Evolutionary conservation across 2,113 vertebrate species (phyloP), one percentile per base, ranked within the genome.

Genomic region (Oreochromis niloticus): DNA sequence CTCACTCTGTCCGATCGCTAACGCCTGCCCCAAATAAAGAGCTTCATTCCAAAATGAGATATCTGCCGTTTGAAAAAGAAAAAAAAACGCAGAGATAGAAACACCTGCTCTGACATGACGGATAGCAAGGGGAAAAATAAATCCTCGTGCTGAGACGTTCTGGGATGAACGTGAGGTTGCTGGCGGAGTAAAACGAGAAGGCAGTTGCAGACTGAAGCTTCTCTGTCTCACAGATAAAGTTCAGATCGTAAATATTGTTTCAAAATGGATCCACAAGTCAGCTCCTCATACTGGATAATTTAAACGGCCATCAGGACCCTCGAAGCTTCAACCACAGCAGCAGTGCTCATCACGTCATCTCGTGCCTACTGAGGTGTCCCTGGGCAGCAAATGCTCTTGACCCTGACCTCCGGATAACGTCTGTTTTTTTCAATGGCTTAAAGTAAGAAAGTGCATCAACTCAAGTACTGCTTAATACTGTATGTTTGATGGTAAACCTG

Each of bases 71-170:
- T 55, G 19, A 6, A 34, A 84, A 54, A 79, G 41, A 73, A 80
- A 57, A 9, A 9, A 22, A 75, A 30, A 50, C 34, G 3, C 41
- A 32, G 71, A 19, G 43, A 50, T 75, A 39, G 73, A 86, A 88
- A 88, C 92, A 92, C 92, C 92, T 93, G 91, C 90, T 90, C 84
- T 85, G 92, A 91, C 88, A 86, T 91, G 92, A 93, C 50, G 12
- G 66, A 90, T 84, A 2, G 89, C 54, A 52, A 50, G 57, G 79
- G 81, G 82, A 1, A 5, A 54, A 54, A 83, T 89, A 82, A 90
- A 93, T 91, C 84, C 75, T 81, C 3, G 1, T 39, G 68, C 46
- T 41, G 84, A 75, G 63, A 50, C 36, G 13, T 36, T 82, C 9
- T 0, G 7, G 80, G 59, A 75, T 81, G 56, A 84, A 82, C 48